Evolutionary conservation across 2,888 invertebrate genomes (phyloP).

Genomic region (Melieria omissa): DNA sequence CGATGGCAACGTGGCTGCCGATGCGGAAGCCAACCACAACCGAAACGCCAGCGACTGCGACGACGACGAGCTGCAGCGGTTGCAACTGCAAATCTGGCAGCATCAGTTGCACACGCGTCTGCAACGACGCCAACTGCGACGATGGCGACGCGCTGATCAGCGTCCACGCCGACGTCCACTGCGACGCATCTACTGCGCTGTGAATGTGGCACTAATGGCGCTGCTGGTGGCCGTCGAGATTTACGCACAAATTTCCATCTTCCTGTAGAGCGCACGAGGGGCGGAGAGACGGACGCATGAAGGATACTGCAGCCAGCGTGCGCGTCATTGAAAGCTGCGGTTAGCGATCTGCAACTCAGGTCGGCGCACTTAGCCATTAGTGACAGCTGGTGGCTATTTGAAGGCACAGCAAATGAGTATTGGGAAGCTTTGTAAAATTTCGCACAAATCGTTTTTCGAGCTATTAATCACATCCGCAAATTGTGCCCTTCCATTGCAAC

Average conservation of each 20-base stretch:
- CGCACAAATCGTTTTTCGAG: no score
- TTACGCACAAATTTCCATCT: conserved; percentile 64
- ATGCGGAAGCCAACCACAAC: conserved; percentile 15
- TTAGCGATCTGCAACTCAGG: no score
- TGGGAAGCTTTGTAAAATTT: no score
- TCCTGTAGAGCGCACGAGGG: conserved; percentile 53
- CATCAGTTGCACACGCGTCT: conserved; percentile 26
- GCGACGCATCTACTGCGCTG: conserved; percentile 63
- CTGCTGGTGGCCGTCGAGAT: conserved; percentile 64
- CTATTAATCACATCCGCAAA: no score
- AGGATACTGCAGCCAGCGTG: no score
- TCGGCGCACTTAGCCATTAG: no score
- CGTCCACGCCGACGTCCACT: conserved; percentile 60
- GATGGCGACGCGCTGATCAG: conserved; percentile 56
- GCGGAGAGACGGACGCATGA: no score
- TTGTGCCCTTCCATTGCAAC: no score
- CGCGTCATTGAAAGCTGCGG: no score
- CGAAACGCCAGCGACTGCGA: conserved; percentile 17
- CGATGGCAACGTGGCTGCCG: conserved; percentile 6
- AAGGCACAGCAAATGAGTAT: no score
- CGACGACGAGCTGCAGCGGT: conserved; percentile 30
- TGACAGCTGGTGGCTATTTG: no score
- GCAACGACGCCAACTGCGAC: conserved; percentile 18
- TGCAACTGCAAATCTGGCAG: conserved; percentile 36
- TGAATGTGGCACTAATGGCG: conserved; percentile 62